A percentile compares a stretch with the other conserved stretches of the same genome.
Evolutionary conservation across 35 echinoderm and acorn worm genomes (phyloP).

Genomic region (Holothuria glaberrima): DNA sequence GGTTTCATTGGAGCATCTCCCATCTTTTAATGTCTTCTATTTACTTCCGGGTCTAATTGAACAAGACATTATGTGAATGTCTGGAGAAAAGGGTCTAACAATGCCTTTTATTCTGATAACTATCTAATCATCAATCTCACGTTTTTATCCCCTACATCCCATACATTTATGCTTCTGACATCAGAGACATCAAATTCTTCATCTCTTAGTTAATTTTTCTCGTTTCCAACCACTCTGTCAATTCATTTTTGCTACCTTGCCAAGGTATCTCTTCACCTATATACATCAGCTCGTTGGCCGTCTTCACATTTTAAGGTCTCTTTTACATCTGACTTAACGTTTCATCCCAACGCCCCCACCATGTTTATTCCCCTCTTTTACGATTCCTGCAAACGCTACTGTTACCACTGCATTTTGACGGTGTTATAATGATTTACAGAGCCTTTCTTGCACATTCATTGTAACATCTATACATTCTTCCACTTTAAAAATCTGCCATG

Average conservation of each 20-base stretch:
- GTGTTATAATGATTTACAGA: conserved; percentile 32
- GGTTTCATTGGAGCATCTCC: too few relatives aligned
- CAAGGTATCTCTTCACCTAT: conserved; percentile 4
- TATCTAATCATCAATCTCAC: too few relatives aligned
- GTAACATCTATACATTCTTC: conserved; percentile 26
- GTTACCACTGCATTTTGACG: conserved; percentile 14
- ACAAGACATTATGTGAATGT: too few relatives aligned
- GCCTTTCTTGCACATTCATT: conserved; percentile 7
- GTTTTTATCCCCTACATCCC: too few relatives aligned
- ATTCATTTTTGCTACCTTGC: not conserved
- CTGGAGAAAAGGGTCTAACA: too few relatives aligned
- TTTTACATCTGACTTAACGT: conserved; percentile 17
- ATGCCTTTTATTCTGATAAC: too few relatives aligned
- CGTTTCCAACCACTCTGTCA: not conserved
- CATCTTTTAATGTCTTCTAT: too few relatives aligned
- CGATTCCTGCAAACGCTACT: not conserved
- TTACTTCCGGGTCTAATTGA: too few relatives aligned
- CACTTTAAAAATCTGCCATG: too few relatives aligned
- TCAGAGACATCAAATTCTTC: not conserved
- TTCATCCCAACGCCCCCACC: conserved; percentile 8
- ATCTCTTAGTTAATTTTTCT: not conserved
- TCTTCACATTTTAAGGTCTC: not conserved
- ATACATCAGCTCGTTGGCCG: not conserved
- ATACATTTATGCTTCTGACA: too few relatives aligned
- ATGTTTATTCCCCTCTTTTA: conserved; percentile 22